These are phyloP conservation scores for Tubulanus polymorphus DNA, from an alignment of 2,888 invertebrate genomes.

Conservation along the genomic window DNA sequence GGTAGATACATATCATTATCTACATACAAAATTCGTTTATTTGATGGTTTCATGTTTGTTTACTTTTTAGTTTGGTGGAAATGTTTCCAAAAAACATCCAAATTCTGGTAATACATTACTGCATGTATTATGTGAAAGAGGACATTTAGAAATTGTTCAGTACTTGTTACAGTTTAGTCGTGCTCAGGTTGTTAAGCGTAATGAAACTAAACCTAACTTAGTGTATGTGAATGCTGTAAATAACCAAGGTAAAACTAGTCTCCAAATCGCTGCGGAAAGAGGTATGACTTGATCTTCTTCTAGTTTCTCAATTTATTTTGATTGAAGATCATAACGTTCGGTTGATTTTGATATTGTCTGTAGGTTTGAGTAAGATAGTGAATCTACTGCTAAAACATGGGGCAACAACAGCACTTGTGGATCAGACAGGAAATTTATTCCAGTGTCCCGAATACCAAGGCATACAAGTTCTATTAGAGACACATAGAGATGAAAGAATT, in stretches of 20 bases:
- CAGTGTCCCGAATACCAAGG: conserved; percentile 39
- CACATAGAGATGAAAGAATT: conserved; percentile 31
- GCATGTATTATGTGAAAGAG: conserved; percentile 34
- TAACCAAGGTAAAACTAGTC: conserved; percentile 33
- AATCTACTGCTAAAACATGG: conserved; percentile 31
- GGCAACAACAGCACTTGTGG: conserved; percentile 38
- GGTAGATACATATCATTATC: neutral
- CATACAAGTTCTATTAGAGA: conserved; percentile 35
- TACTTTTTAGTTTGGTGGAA: conserved; percentile 33
- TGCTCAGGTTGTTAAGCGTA: neutral
- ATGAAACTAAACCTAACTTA: conserved; percentile 9
- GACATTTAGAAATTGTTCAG: conserved; percentile 29
- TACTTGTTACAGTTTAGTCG: conserved; percentile 32
- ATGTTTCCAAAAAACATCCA: conserved; percentile 31
- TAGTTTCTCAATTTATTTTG: neutral
- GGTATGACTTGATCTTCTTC: conserved; percentile 23
- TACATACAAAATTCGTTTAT: neutral
- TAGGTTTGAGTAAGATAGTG: conserved; percentile 39
- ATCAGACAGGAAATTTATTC: conserved; percentile 31
- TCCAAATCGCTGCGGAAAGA: conserved; percentile 44
- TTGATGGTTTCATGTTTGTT: too few relatives aligned
- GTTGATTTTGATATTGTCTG: neutral
- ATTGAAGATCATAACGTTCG: neutral
- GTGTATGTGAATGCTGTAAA: conserved; percentile 40
- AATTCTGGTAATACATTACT: conserved; percentile 34